phyloP scores from a whole-genome alignment of 2,797 vertebrate species.

The Etheostoma perlongum region DNA sequence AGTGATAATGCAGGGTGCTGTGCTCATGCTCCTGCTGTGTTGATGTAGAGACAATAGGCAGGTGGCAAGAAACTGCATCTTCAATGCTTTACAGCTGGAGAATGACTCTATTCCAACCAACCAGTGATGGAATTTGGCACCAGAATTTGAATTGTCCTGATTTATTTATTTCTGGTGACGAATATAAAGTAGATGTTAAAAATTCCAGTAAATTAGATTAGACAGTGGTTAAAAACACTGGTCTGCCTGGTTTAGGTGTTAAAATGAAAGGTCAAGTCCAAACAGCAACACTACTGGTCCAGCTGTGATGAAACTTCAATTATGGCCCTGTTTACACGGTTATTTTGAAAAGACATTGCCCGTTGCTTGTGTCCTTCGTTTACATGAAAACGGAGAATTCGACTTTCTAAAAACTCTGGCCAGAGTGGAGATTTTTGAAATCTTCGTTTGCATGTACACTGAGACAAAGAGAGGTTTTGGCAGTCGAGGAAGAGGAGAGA shows the following conservation, averaged over 20 bases:
- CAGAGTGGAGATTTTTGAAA: too few relatives aligned
- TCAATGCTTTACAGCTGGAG: constrained; percentile 33
- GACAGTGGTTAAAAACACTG: neutral
- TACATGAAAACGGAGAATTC: too few relatives aligned
- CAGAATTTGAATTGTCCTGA: neutral
- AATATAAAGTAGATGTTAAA: neutral
- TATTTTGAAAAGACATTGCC: too few relatives aligned
- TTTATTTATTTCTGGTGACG: neutral
- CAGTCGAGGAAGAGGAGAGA: too few relatives aligned
- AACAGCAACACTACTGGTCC: neutral
- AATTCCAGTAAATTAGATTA: neutral
- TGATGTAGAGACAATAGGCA: constrained; percentile 39
- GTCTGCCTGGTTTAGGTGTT: neutral
- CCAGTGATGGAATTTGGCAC: neutral
- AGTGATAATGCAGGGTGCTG: constrained; percentile 23
- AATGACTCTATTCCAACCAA: neutral
- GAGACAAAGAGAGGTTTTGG: too few relatives aligned
- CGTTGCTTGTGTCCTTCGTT: too few relatives aligned
- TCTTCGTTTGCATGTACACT: too few relatives aligned
- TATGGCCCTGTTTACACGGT: too few relatives aligned
- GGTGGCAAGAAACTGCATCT: constrained; percentile 43
- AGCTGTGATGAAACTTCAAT: constrained; percentile 46
- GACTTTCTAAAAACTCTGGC: too few relatives aligned
- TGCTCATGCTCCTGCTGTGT: constrained; percentile 31
- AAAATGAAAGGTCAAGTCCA: constrained; percentile 18